These are phyloP conservation scores for Sebastes cheni DNA, from an alignment of 2,797 vertebrate species.

Conservation along the genomic window DNA sequence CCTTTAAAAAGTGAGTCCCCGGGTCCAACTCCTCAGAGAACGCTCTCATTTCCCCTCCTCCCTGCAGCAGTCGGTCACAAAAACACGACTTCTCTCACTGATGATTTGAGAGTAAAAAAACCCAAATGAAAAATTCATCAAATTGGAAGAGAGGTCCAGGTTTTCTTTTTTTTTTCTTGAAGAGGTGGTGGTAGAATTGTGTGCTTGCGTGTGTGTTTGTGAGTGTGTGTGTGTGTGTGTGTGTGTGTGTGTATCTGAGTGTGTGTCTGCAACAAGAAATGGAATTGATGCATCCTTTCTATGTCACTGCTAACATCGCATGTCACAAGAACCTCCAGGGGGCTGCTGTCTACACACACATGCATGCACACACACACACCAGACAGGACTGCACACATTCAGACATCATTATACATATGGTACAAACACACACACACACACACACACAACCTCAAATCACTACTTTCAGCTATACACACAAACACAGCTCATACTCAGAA, in stretches of 20 bases:
- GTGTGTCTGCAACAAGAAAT: slow-evolving; percentile 37
- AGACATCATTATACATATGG: slow-evolving; percentile 12
- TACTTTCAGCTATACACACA: slow-evolving; percentile 3
- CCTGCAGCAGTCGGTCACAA: slow-evolving; percentile 57
- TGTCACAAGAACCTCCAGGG: slow-evolving; percentile 60
- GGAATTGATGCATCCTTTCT: slow-evolving; percentile 70
- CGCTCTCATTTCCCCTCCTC: slow-evolving; percentile 47
- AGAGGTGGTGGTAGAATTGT: background rate
- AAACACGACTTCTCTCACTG: slow-evolving; percentile 55
- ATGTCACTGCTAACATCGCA: slow-evolving; percentile 73
- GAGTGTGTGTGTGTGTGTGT: background rate
- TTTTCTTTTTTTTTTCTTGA: slow-evolving; percentile 17
- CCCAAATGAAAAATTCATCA: slow-evolving; percentile 70
- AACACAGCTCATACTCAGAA: background rate
- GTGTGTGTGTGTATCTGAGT: background rate
- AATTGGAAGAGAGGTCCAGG: slow-evolving; percentile 50
- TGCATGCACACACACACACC: slow-evolving; percentile 11
- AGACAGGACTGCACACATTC: background rate
- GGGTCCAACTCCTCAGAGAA: slow-evolving; percentile 59
- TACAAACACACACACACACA: background rate
- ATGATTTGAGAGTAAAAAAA: slow-evolving; percentile 56
- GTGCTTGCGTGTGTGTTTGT: background rate
- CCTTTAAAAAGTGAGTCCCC: slow-evolving; percentile 42
- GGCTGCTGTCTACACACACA: slow-evolving; percentile 24
- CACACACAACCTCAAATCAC: background rate